Evolutionary conservation across 2,113 vertebrate genomes (phyloP).

Genomic region (Brachypteracias leptosomus): DNA sequence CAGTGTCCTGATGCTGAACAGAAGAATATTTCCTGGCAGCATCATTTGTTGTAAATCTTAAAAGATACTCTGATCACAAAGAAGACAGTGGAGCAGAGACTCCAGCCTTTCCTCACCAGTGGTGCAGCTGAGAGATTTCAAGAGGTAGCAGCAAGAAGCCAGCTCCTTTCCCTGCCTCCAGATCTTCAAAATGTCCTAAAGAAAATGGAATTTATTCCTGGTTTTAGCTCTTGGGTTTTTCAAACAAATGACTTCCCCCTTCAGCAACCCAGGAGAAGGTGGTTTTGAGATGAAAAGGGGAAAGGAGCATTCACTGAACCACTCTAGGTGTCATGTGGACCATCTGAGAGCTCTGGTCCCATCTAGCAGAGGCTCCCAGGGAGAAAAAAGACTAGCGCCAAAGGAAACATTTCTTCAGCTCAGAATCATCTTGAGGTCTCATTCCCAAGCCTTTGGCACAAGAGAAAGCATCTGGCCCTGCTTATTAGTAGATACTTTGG

Average conservation of each 20-base stretch:
- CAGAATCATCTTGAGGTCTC: not conserved
- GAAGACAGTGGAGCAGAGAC: not conserved
- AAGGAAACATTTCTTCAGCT: not conserved
- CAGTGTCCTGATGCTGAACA: not conserved
- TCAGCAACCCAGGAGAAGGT: not conserved
- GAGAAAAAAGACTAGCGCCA: not conserved
- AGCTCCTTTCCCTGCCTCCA: not conserved
- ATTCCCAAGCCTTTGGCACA: not conserved
- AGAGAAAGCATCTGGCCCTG: not conserved
- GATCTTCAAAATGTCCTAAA: not conserved
- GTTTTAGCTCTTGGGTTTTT: not conserved
- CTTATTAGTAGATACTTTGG: not conserved
- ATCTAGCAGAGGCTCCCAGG: not conserved
- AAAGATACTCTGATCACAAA: not conserved
- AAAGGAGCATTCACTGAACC: not conserved
- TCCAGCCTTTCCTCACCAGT: not conserved
- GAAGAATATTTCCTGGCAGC: constrained; percentile 9
- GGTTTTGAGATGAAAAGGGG: not conserved
- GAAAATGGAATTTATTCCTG: not conserved
- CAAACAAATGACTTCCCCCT: not conserved
- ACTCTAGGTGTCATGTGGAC: not conserved
- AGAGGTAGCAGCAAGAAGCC: not conserved
- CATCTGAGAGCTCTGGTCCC: not conserved
- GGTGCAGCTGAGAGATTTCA: not conserved
- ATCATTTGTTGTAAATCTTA: not conserved